Conservation (phyloP, 2,888 invertebrate genomes). For the Spicauda simplicius region DNA sequence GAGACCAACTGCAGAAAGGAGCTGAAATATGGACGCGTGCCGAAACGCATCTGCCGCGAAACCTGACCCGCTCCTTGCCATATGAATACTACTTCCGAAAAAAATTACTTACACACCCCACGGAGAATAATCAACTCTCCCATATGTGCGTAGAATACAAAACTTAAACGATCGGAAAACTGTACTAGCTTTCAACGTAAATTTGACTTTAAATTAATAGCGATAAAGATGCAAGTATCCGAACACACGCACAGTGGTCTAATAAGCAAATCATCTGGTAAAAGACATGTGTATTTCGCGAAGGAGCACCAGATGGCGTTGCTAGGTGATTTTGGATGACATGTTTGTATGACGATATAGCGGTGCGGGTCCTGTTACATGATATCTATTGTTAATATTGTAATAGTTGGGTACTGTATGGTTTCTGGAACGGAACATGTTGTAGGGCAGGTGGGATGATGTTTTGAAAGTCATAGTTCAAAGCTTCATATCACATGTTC, state of each 20-base stretch:
- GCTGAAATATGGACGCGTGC: constrained; percentile 65
- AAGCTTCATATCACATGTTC: not conserved
- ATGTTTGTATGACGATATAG: constrained; percentile 41
- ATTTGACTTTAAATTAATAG: constrained; percentile 23
- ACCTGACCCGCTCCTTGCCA: constrained; percentile 78
- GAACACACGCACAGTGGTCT: constrained; percentile 32
- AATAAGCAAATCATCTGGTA: constrained; percentile 67
- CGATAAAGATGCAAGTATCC: constrained; percentile 24
- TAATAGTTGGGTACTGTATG: constrained; percentile 25
- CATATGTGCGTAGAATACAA: constrained; percentile 28
- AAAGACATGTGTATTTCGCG: constrained; percentile 76
- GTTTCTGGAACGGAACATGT: constrained; percentile 30
- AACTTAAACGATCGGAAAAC: constrained; percentile 23
- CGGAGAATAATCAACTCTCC: constrained; percentile 50
- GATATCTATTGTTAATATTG: constrained; percentile 20
- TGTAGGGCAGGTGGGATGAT: constrained; percentile 19
- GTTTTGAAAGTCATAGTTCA: constrained; percentile 27
- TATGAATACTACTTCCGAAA: constrained; percentile 77
- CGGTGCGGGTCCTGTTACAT: constrained; percentile 44
- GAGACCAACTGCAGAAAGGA: constrained; percentile 50
- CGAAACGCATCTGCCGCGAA: constrained; percentile 75
- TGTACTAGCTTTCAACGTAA: constrained; percentile 19
- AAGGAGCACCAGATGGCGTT: constrained; percentile 68
- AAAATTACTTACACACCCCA: constrained; percentile 49
- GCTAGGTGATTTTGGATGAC: constrained; percentile 63